Evolutionary conservation across 2,888 invertebrate genomes (phyloP), one percentile per base, ranked within the genome.

Genomic region (Notocelia uddmanniana): DNA sequence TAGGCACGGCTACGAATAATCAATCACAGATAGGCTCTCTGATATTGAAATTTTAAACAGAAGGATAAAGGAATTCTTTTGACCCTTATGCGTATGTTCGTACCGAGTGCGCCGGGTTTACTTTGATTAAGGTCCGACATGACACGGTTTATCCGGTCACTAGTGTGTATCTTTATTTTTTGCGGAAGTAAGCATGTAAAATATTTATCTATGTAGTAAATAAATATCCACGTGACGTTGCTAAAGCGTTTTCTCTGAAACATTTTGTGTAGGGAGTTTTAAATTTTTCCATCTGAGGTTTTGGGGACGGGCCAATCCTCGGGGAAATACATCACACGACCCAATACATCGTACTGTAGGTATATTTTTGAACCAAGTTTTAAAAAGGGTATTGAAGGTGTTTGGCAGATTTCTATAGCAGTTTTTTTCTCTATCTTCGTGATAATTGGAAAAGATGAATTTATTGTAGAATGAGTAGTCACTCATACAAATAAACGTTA

Each of bases 81-180:
- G 55, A 62, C 55, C 73, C 60, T 50, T 69, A 69, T 69, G 69
- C 66, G 69, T 69, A 73, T 62, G 60, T 60, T 66, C 41, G 66
- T 21, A 57, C 55, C 48, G 62, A 62, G 55, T 62, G 62, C 68
- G 72, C 74, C 74, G 74, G 78, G 78, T 80, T 80, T 78, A 64
- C 63, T 74, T 76, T 87, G 84, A 86, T 84, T 82, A 78, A 82
- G 85, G 84, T 86, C 80, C 75, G 85, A 85, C 87, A 83, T 79
- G 76, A 77, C 68, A 72, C 74, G 76, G 81, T 79, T 84, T 81
- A 80, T 68, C 73, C 71, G 73, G 78, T 76, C 77, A 76, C 75
- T 76, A 74, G 71, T 74, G 75, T 79, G 76, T 76, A 74, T 76
- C 74, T 78, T 77, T n/a, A 74, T 77, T 79, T 78, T 62, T 68